Evolutionary conservation across 1,140 invertebrate genomes (phyloP).

Genomic region (Psilanteris sp.): DNA sequence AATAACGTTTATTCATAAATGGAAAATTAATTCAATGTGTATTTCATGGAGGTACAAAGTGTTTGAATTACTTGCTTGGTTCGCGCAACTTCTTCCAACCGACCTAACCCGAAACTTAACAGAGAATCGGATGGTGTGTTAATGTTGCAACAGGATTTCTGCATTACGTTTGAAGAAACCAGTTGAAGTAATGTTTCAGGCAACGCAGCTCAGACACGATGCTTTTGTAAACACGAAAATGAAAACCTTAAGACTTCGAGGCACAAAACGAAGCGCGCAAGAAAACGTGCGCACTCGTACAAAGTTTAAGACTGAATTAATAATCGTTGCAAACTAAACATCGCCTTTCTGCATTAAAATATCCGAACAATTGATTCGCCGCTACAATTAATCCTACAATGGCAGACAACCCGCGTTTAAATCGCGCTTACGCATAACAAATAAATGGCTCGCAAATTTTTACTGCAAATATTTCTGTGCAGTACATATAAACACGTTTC

Average conservation of each 20-base stretch:
- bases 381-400: too few relatives aligned
- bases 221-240: conserved; percentile 18
- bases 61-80: conserved; percentile 41
- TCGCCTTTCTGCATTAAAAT: background rate
- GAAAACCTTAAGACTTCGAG: conserved; percentile 1
- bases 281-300: background rate
- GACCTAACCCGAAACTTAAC: conserved; percentile 36
- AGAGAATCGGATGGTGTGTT: conserved; percentile 12
- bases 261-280: conserved; percentile 4
- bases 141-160: conserved; percentile 44
- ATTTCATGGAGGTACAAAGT: conserved; percentile 51
- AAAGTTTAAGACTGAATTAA: conserved; percentile 12
- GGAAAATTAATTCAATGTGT: conserved; percentile 45
- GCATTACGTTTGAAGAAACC: conserved; percentile 43
- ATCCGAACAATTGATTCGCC: background rate
- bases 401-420: too few relatives aligned
- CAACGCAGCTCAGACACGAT: conserved; percentile 1
- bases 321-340: conserved; percentile 3
- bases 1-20: conserved; percentile 45
- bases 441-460: too few relatives aligned
- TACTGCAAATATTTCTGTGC: too few relatives aligned
- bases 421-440: too few relatives aligned
- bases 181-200: conserved; percentile 8
- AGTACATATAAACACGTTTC: too few relatives aligned
- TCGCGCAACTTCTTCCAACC: conserved; percentile 14